These are phyloP conservation scores for Ellobium chinense DNA, from an alignment of 2,888 invertebrate genomes.

Conservation along the genomic window DNA sequence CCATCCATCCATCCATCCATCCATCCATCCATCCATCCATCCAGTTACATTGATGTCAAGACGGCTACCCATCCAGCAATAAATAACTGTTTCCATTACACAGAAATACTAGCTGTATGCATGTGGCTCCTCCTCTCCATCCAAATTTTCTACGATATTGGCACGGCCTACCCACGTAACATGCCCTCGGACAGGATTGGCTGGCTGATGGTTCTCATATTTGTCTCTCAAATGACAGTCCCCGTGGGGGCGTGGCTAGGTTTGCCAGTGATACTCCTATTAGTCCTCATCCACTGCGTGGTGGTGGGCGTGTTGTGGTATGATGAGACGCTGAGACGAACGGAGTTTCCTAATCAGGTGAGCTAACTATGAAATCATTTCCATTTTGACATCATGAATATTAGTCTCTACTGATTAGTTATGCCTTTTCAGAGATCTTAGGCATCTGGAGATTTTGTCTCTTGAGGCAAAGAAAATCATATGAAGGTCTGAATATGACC, in stretches of 20 bases:
- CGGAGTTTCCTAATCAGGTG: constrained; percentile 7
- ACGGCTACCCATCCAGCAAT: not conserved
- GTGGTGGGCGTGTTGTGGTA: constrained; percentile 35
- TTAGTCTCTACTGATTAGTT: too few relatives aligned
- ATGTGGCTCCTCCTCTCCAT: constrained; percentile 29
- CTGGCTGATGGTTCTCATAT: constrained; percentile 45
- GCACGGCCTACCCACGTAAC: constrained; percentile 22
- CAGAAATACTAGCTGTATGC: constrained; percentile 15
- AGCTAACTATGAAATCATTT: not conserved
- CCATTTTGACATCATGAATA: too few relatives aligned
- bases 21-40: not conserved
- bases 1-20: not conserved
- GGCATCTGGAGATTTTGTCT: too few relatives aligned
- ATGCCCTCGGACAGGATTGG: constrained; percentile 39
- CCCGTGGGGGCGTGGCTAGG: constrained; percentile 39
- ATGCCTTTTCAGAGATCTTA: too few relatives aligned
- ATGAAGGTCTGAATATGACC: too few relatives aligned
- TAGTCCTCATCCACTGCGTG: constrained; percentile 39
- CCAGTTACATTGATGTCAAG: too few relatives aligned
- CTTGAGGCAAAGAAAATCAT: too few relatives aligned
- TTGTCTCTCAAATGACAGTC: constrained; percentile 45
- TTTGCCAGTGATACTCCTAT: constrained; percentile 15
- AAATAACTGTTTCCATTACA: not conserved
- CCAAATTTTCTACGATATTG: constrained; percentile 32
- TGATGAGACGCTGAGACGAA: not conserved